phyloP scores from a whole-genome alignment of 1,140 invertebrate genomes.

The Dendroctonus valens region DNA sequence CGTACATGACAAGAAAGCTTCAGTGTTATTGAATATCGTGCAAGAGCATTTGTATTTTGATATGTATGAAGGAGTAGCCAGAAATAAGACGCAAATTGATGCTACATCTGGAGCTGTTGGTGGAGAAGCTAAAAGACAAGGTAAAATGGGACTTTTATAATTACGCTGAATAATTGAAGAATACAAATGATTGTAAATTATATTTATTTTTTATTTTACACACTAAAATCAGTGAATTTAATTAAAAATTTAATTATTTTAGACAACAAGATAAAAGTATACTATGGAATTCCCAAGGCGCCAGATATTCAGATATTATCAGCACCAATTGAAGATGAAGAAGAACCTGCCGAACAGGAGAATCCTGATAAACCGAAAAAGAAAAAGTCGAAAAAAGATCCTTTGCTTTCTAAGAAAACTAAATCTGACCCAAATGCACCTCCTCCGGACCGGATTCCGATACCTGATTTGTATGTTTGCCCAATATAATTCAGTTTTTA shows the following conservation, averaged over 20 bases:
- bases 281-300: conserved; percentile 91
- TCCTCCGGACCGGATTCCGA: conserved; percentile 81
- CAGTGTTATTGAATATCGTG: conserved; percentile 86
- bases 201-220: no score
- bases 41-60: conserved; percentile 94
- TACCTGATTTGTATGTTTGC: conserved; percentile 82
- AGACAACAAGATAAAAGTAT: conserved; percentile 94
- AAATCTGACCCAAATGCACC: conserved; percentile 98
- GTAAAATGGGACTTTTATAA: no score
- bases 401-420: conserved; percentile 88
- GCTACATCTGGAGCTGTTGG: conserved; percentile 82
- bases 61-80: conserved; percentile 92
- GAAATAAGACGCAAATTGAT: conserved; percentile 88
- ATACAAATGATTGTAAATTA: no score
- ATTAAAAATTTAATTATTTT: conserved; percentile 38
- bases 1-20: conserved; percentile 87
- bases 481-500: no score
- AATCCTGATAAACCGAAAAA: conserved; percentile 89
- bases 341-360: conserved; percentile 69
- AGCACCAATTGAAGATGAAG: conserved; percentile 70
- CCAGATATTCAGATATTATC: conserved; percentile 76
- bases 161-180: no score
- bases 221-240: not conserved
- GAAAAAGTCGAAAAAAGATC: conserved; percentile 95
- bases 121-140: conserved; percentile 89